Evolutionary conservation across 2,113 vertebrate species (phyloP).

Genomic region (Phrynosoma platyrhinos): DNA sequence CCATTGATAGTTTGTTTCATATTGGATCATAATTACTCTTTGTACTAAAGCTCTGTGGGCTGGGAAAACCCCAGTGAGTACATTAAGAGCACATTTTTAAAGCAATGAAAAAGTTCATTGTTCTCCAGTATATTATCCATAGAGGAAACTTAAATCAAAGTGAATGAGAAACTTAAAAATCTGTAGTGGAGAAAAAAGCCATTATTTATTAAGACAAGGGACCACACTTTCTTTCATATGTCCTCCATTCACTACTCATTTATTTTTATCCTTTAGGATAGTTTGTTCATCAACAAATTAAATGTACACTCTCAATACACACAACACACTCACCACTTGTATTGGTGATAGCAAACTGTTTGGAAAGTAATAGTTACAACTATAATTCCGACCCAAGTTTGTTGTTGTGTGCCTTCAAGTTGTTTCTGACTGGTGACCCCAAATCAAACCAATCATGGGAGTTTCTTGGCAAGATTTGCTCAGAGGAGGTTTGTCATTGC

Average conservation of each 20-base stretch:
- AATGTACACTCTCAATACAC: neutral
- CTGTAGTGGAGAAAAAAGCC: conserved; percentile 61
- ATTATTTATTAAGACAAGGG: conserved; percentile 74
- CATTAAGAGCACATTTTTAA: conserved; percentile 67
- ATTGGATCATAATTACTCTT: conserved; percentile 69
- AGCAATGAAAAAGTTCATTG: conserved; percentile 72
- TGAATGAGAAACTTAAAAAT: conserved; percentile 68
- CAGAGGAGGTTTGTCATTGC: no score
- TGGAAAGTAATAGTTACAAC: neutral
- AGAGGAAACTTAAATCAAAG: conserved; percentile 73
- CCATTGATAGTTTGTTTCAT: conserved; percentile 64
- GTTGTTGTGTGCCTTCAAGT: no score
- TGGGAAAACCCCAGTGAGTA: conserved; percentile 74
- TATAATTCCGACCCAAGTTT: no score
- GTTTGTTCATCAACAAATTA: conserved; percentile 46
- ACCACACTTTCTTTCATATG: conserved; percentile 44
- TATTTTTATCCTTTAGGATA: conserved; percentile 37
- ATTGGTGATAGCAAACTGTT: neutral
- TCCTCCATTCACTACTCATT: conserved; percentile 57
- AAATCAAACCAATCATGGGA: no score
- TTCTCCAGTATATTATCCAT: conserved; percentile 73
- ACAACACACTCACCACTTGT: neutral
- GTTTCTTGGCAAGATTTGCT: no score
- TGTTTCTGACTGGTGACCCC: no score
- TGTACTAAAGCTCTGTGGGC: conserved; percentile 64